Base-by-base conservation (phyloP, 1,140 invertebrate species). In the Cyclina sinensis region DNA sequence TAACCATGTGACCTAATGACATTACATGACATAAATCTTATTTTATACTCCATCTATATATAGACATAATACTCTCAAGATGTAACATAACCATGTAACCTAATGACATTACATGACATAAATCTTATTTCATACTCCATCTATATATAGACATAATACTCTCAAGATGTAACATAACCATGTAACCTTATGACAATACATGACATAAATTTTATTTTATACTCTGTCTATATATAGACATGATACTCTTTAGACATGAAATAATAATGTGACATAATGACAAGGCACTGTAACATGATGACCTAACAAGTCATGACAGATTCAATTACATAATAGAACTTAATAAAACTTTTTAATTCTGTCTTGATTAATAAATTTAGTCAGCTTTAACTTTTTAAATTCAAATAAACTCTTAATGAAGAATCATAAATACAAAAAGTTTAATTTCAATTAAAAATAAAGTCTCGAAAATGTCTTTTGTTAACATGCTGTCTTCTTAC, bases 181-280 rank as follows among this genome's bases (percentile, higher is more conserved):
- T 7, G 27, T 62, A n/a, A 62, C 57, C 24, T 62, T 11, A 62
- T 16, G n/a, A 48, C 51, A 57, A n/a, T n/a, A n/a, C n/a, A n/a
- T n/a, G 65, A 70, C 65, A 70, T 37, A 35, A 70, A 37, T 37
- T 37, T 16, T 70, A 4, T 70, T 70, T 9, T 1, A 37, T 32
- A 37, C 65, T n/a, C n/a, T n/a, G n/a, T 70, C 24, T 70, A 30
- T 7, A 35, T 70, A 32, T 70, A 70, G 65, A 70, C 65, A 70
- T 70, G 14, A 62, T 62, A 27, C 57, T 62, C 27, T 54, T 18
- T 43, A 4, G 43, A 43, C 43, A 43, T 43, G 21, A 54, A 7
- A 54, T 54, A 18, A 54, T 18, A 18, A 62, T 7, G 27, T 62
- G 24, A 62, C 57, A 62, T 62, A 27, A 62, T 16, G n/a, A 48